Base-by-base conservation (phyloP, 1,140 invertebrate species). In the Aphelinus certus region DNA sequence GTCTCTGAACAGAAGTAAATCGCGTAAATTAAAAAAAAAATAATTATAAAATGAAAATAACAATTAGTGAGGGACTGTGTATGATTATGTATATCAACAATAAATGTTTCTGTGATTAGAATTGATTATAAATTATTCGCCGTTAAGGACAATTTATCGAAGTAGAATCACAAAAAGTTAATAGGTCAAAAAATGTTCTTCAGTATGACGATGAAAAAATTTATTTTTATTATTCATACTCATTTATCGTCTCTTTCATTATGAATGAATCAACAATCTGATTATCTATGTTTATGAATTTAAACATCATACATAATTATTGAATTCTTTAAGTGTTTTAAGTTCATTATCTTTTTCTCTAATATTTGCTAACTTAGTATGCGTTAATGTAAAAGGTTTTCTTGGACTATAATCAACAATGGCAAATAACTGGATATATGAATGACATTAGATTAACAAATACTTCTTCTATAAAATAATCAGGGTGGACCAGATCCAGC, bases 101-200 rank as follows among this genome's bases (percentile, higher is more conserved):
- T 88, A 88, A 88, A 87, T 87, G 86, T 88, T 87, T 86, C 87
- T 87, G 87, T 88, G 86, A 88, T 88, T 88, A 87, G 86, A 87
- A 84, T 86, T 83, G 85, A 85, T 86, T 86, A 84, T 85, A 83
- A 81, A 82, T 83, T 81, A 86, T 82, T 79, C 85, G 81, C 86
- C 84, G 81, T 84, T 88, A 88, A 86, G 85, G 80, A 83, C 80
- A 82, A 84, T 61, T 85, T 86, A 86, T 85, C 83, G 85, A 83
- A 79, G 78, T 71, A 74, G 81, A 78, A 81, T 81, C 78, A 79
- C 26, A 48, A 6, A 67, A 61, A 51, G 58, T 60, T 60, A 60
- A 67, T 58, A 76, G 49, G 49, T 62, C 70, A 5, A 6, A 72
- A 68, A 66, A 9, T 66, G 62, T 70, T 70, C 43, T 76, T 71